Evolutionary conservation across 2,113 vertebrate genomes (phyloP), one percentile per base, ranked within the genome.

Genomic region (Coptodon bakossiorum): DNA sequence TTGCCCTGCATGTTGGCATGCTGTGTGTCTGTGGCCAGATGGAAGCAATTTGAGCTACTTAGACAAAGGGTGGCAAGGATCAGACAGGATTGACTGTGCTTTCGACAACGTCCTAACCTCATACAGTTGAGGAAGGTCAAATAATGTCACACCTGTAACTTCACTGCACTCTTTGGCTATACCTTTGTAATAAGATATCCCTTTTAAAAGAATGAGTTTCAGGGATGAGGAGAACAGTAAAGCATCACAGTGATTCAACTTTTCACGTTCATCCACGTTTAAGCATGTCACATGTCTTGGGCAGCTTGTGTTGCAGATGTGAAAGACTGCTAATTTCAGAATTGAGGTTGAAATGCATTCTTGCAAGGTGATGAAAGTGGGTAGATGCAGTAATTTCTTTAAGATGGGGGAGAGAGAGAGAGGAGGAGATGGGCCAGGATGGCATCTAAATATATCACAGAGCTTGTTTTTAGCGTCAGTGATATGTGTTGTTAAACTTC

Each of bases 51-150:
- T 76, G 40, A 76, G 16, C 68, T 73, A 24, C 22, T 48, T 45
- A 48, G 14, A 73, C 9, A 76, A 48, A 1, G 13, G 22, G 38
- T n/a, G 68, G 9, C 40, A 45, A 43, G 68, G 19, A 22, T 66
- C 61, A 2, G 13, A 29, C 7, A 11, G 59, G 5, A 34, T 24
- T 71, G 66, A 71, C 63, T 9, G 63, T n/a, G 36, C 63, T 0
- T 71, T 43, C 1, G 2, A 40, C 36, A 40, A 4, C 0, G 5
- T 3, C 36, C 36, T 43, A 0, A 24, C n/a, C 7, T 71, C 34
- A 13, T 40, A 9, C 36, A 24, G 36, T 24, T 71, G 12, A 24
- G 5, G n/a, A 43, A 71, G 66, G 66, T 24, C 36, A 43, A 40
- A 22, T 24, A 43, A 40, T 24, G 36, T 71, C 19, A 43, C 66